Base-by-base conservation (phyloP, 2,888 invertebrate species). In the Smittia aterrima region DNA sequence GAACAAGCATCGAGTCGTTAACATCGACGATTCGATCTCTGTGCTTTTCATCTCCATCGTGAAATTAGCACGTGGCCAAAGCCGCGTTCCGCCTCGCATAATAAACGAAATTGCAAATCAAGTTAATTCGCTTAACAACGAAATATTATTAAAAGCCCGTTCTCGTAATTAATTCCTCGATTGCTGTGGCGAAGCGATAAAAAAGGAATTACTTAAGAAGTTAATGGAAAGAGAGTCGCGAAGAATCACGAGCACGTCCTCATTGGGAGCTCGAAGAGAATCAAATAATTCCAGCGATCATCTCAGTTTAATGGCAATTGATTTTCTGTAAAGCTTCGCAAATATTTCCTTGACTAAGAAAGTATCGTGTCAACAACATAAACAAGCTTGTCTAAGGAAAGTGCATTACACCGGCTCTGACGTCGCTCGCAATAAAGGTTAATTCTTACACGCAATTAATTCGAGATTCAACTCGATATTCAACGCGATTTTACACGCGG, bases 1-100 rank as follows among this genome's bases (percentile, higher is more conserved):
- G 32, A 20, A 4, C 25, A 11, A 18, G 64, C n/a, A 13, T 64
- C 9, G 3, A 11, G n/a, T 6, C 11, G 11, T 47, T n/a, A 47
- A n/a, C 47, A 47, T 6, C 47, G 47, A 11, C 11, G 47, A 47
- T 13, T 47, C 3, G 47, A 47, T 47, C 32, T 2, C 16, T 2
- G 4, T n/a, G 47, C 38, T 7, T 38, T 38, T 9, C 4, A 38
- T 4, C 9, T 38, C n/a, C n/a, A n/a, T 16, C 2, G 32, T 40
- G 13, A 68, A 68, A 68, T 68, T 68, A 68, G 47, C 68, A 47
- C 47, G 68, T 40, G 40, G 47, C 41, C 41, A 68, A 41, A 22
- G 47, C 16, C 11, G 16, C 47, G 11, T 47, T 47, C n/a, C 47
- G 16, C 11, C 47, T 6, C 16, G 11, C n/a, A 13, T 6, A 16